Conservation (phyloP, 2,888 invertebrate species). For the Eueremaeus valkanovi region DNA sequence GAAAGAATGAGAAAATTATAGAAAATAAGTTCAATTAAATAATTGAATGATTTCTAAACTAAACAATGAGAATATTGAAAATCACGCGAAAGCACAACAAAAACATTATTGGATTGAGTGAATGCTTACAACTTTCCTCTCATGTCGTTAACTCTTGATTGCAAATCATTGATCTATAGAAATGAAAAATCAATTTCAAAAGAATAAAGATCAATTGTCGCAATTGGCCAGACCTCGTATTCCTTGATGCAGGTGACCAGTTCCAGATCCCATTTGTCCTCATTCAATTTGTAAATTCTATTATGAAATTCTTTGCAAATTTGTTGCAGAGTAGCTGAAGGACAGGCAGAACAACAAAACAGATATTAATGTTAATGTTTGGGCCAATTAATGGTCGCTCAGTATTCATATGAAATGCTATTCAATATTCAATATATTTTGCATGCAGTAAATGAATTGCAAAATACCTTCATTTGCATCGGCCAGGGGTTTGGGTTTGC, state of each 20-base stretch:
- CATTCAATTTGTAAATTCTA: constrained; percentile 86
- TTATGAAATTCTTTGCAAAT: constrained; percentile 89
- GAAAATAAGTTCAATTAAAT: too few relatives aligned
- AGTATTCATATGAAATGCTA: too few relatives aligned
- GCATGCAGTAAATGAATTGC: not conserved
- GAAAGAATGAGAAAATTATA: not conserved
- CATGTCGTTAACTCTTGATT: constrained; percentile 99
- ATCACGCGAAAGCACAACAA: not conserved
- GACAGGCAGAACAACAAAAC: too few relatives aligned
- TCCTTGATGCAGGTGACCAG: constrained; percentile 90
- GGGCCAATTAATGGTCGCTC: too few relatives aligned
- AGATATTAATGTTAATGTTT: too few relatives aligned
- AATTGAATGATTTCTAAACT: too few relatives aligned
- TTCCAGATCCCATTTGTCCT: constrained; percentile 99
- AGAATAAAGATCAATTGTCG: not conserved
- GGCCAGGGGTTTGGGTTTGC: constrained; percentile 45
- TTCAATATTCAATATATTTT: too few relatives aligned
- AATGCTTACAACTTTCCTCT: constrained; percentile 98
- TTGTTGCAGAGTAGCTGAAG: constrained; percentile 28
- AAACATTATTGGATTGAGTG: too few relatives aligned
- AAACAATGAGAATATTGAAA: not conserved
- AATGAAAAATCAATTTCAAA: not conserved
- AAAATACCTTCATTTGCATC: constrained; percentile 47
- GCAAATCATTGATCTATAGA: constrained; percentile 89
- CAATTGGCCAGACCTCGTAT: constrained; percentile 71